These are phyloP conservation scores for Laticauda colubrina DNA, from an alignment of 2,113 vertebrate genomes.

Conservation along the genomic window DNA sequence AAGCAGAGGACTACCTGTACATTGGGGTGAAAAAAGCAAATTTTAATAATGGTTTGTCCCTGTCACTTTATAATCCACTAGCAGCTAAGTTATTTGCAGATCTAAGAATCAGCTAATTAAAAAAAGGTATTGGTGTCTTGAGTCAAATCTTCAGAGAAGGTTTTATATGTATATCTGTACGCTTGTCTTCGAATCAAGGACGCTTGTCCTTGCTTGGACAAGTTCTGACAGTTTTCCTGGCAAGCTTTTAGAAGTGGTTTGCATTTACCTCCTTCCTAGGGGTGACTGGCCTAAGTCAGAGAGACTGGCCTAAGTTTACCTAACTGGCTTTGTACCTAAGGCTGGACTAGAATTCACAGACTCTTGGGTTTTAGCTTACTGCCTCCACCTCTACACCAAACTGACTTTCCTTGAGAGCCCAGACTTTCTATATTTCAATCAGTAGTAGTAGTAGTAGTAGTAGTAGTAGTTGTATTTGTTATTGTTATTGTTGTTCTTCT, in stretches of 20 bases:
- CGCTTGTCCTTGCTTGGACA: not conserved
- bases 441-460: no score
- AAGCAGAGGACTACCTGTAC: no score
- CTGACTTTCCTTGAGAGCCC: not conserved
- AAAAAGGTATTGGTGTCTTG: not conserved
- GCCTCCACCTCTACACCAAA: not conserved
- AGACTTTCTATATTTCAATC: not conserved
- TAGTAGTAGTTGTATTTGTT: no score
- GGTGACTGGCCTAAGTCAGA: not conserved
- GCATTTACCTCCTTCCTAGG: not conserved
- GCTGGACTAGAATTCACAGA: not conserved
- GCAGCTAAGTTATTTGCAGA: not conserved
- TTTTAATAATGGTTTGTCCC: not conserved
- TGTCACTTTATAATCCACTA: not conserved
- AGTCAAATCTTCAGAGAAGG: not conserved
- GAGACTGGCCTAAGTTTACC: not conserved
- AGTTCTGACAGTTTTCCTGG: not conserved
- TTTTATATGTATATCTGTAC: not conserved
- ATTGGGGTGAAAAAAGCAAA: not conserved
- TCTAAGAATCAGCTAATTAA: not conserved
- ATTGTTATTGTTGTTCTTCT: no score
- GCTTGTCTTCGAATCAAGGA: not conserved
- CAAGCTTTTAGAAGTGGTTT: not conserved
- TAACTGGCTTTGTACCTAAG: not conserved
- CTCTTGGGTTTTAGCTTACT: not conserved